Percentiles rank a stretch among this genome's conserved stretches.
Evolutionary conservation across 53 echinoderm and acorn worm species (phyloP).

Genomic region (Apostichopus leukothele): DNA sequence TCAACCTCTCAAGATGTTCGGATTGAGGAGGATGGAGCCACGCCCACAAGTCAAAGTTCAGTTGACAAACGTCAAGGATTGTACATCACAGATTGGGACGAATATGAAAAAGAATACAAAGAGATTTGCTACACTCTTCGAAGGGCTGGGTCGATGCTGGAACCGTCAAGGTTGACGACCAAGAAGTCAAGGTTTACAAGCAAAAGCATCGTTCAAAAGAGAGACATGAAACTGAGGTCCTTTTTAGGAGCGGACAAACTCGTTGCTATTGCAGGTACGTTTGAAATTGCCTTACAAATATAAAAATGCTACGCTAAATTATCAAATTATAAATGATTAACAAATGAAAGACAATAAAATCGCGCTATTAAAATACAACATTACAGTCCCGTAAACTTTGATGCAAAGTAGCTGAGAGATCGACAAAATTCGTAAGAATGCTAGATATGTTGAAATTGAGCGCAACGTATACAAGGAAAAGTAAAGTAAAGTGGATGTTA

Average conservation of each 20-base stretch:
- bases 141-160: conserved; percentile 16
- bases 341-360: too few species aligned
- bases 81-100: conserved; percentile 21
- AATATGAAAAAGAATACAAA: conserved; percentile 29
- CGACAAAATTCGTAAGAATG: too few species aligned
- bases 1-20: not conserved
- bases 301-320: too few species aligned
- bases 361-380: too few species aligned
- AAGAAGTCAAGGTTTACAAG: conserved; percentile 9
- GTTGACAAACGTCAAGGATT: not conserved
- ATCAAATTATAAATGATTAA: too few species aligned
- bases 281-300: too few species aligned
- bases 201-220: conserved; percentile 23
- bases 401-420: too few species aligned
- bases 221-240: conserved; percentile 20
- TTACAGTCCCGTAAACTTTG: too few species aligned
- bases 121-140: conserved; percentile 40
- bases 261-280: conserved; percentile 29
- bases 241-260: conserved; percentile 31
- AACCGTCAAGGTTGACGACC: not conserved
- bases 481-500: too few species aligned
- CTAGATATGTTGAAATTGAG: too few species aligned
- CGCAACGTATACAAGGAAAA: too few species aligned
- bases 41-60: not conserved
- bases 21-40: not conserved